Evolutionary conservation across 2,888 invertebrate species (phyloP).

Genomic region (Acanthosoma haemorrhoidale): DNA sequence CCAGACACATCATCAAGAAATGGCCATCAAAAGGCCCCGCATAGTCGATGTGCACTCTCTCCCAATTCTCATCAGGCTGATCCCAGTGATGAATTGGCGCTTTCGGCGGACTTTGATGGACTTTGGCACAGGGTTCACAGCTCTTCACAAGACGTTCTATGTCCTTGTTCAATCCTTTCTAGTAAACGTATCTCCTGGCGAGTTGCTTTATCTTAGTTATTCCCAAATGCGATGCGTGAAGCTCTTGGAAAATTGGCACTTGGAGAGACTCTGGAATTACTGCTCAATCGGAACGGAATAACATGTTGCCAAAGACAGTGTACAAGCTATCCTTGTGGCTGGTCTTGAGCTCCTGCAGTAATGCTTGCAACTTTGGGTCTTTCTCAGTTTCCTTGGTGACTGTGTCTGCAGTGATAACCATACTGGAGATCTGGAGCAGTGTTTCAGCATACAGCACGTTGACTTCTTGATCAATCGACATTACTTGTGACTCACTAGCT

Average conservation of each 20-base stretch:
- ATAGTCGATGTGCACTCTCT: too few species aligned
- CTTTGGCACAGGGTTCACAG: neutral
- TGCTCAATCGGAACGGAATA: constrained; percentile 23
- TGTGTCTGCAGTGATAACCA: constrained; percentile 16
- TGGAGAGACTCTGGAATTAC: constrained; percentile 37
- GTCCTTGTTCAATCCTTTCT: constrained; percentile 40
- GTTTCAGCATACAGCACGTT: too few species aligned
- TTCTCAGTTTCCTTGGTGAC: constrained; percentile 29
- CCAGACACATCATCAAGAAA: constrained; percentile 28
- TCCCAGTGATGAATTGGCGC: constrained; percentile 40
- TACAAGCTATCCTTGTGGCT: neutral
- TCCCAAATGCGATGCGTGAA: constrained; percentile 42
- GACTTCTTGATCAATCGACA: too few species aligned
- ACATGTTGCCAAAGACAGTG: constrained; percentile 20
- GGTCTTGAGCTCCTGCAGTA: neutral
- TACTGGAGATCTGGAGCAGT: constrained; percentile 17
- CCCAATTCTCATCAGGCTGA: too few species aligned
- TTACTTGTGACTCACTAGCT: too few species aligned
- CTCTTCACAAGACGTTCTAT: constrained; percentile 40
- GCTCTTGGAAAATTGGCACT: too few species aligned
- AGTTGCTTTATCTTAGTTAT: constrained; percentile 42
- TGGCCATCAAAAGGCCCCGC: too few species aligned
- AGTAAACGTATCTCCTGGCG: too few species aligned
- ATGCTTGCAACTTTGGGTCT: constrained; percentile 25
- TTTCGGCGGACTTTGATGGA: neutral